Conservation (phyloP, 2,113 vertebrate species). For the Alaudala cheleensis region DNA sequence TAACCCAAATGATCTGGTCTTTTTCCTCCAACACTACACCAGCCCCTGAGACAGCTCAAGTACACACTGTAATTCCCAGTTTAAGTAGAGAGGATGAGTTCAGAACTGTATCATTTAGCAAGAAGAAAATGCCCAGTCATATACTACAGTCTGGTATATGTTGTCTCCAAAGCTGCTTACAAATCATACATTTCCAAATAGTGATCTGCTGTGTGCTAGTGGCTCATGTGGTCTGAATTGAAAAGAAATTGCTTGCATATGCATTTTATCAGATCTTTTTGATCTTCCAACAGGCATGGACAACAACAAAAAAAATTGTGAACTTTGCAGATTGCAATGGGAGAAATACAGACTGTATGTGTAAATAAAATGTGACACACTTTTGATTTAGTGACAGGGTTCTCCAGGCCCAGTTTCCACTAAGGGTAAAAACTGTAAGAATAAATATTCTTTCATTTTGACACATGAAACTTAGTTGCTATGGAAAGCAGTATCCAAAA, state of each 20-base stretch:
- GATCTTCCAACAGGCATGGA: neutral
- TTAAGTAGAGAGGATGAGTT: neutral
- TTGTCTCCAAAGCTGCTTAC: neutral
- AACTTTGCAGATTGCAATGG: neutral
- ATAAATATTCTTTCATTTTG: neutral
- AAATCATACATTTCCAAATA: neutral
- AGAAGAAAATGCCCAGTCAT: neutral
- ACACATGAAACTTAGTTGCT: neutral
- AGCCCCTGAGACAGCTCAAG: neutral
- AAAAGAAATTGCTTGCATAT: neutral
- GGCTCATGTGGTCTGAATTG: neutral
- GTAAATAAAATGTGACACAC: neutral
- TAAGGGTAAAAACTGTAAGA: neutral
- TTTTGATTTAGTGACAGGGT: neutral
- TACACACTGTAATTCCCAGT: neutral
- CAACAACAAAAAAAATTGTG: neutral
- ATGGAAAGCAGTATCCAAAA: neutral
- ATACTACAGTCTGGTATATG: neutral
- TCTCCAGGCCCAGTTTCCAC: neutral
- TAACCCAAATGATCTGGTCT: neutral
- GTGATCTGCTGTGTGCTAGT: neutral
- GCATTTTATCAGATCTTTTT: constrained; percentile 42
- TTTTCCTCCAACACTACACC: neutral
- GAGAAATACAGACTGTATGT: neutral
- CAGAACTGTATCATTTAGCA: neutral